Percentiles rank a stretch among this genome's conserved stretches.
phyloP scores from a whole-genome alignment of 1,140 invertebrate species.

The Drosophila kanapiae region DNA sequence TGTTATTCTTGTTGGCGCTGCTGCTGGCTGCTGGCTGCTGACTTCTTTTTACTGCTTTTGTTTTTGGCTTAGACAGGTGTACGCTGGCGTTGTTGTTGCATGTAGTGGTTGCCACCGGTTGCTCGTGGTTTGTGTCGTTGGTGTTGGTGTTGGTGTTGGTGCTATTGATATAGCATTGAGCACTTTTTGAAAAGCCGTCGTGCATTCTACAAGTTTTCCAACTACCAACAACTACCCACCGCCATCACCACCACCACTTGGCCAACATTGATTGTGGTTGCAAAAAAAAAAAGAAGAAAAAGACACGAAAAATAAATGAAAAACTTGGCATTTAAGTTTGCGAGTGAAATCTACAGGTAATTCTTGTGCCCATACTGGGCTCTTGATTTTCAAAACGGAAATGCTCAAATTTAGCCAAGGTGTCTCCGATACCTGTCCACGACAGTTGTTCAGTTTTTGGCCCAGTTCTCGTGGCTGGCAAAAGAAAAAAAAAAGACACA shows the following conservation, averaged over 20 bases:
- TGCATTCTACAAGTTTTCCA: conserved; percentile 82
- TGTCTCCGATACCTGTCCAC: conserved; percentile 47
- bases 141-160: conserved; percentile 26
- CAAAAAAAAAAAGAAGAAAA: conserved; percentile 26
- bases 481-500: neutral
- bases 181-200: conserved; percentile 79
- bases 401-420: conserved; percentile 72
- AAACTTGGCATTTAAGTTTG: conserved; percentile 73
- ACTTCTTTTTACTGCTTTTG: conserved; percentile 35
- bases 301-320: conserved; percentile 49
- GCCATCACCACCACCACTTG: conserved; percentile 18
- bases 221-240: conserved; percentile 22
- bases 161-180: conserved; percentile 81
- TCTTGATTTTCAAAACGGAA: conserved; percentile 71
- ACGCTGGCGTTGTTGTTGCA: conserved; percentile 18
- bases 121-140: conserved; percentile 18
- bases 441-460: conserved; percentile 19
- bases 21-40: neutral
- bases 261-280: conserved; percentile 50
- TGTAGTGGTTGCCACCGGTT: conserved; percentile 37
- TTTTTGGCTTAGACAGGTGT: conserved; percentile 75
- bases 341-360: conserved; percentile 45
- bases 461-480: conserved; percentile 39
- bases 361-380: conserved; percentile 41
- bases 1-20: conserved; percentile 26